Evolutionary conservation across 2,797 vertebrate genomes (phyloP).

Genomic region (Phylloscopus collybita): DNA sequence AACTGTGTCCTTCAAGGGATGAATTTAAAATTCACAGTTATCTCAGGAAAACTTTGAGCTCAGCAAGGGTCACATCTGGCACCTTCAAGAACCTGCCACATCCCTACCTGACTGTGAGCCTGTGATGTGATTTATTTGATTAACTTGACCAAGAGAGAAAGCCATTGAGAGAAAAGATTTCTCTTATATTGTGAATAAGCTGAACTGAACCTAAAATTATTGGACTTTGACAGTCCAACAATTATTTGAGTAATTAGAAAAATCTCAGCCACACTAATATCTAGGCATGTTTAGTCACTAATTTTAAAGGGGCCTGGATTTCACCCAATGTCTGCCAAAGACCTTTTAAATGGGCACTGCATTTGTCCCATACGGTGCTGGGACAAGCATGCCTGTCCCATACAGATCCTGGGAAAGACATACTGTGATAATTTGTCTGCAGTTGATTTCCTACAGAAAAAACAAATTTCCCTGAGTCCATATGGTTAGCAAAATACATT

Average conservation of each 20-base stretch:
- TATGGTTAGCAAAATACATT: constrained; percentile 21
- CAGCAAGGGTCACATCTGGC: not conserved
- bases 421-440: not conserved
- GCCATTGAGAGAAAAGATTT: not conserved
- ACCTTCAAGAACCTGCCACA: not conserved
- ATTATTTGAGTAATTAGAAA: not conserved
- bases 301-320: not conserved
- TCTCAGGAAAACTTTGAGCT: not conserved
- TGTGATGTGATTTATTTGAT: not conserved
- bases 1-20: not conserved
- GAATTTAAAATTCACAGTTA: not conserved
- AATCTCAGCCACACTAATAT: not conserved
- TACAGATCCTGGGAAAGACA: constrained; percentile 13
- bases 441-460: constrained; percentile 21
- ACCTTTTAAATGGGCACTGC: not conserved
- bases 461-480: constrained; percentile 1
- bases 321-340: not conserved
- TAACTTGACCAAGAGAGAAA: not conserved
- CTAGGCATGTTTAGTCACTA: not conserved
- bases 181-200: not conserved
- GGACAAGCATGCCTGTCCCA: not conserved
- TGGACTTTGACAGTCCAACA: not conserved
- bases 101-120: not conserved
- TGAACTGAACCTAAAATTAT: not conserved
- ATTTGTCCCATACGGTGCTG: not conserved